Evolutionary conservation across 2,797 vertebrate species (phyloP), one percentile per base, ranked within the genome.

Genomic region (Apogon hyalosoma): DNA sequence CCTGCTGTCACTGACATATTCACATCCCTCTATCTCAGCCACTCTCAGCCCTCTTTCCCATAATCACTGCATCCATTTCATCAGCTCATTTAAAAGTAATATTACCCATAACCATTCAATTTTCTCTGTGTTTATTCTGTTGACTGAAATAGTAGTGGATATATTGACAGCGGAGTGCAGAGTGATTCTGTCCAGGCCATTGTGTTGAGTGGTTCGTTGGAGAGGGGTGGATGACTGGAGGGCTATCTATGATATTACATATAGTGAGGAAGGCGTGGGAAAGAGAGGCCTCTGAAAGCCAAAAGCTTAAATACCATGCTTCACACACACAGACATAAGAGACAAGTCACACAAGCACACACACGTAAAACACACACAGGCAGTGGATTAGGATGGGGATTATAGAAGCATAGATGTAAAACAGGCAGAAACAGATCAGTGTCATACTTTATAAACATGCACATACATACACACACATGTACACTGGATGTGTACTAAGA

Each of bases 351-450:
- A 21, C 51, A 59, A 5, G 56, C 64, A 75, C 15, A 72, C 71
- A 73, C 57, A 71, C 47, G 15, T 11, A 13, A 9, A 75, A 43
- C 48, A 69, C 59, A 64, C 54, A 75, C 19, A 80, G 50, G 71
- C 79, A 61, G 62, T 84, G 90, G 90, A 89, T 92, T 91, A 92
- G 76, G 85, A 82, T 69, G 66, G 58, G 86, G 90, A 91, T 92
- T 91, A 91, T 74, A 28, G 70, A 77, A 80, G 76, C 80, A 76
- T 78, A 82, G 79, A 80, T 80, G 84, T 85, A 87, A 84, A 87
- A 90, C 83, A 84, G 83, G 80, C 82, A 83, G 72, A 81, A 79
- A 85, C 86, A 84, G 85, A 89, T 90, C 88, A 77, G 82, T 86
- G 84, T 86, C 80, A 81, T 82, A 79, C 78, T 74, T 80, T 72